Conservation (phyloP, 1,140 invertebrate genomes). For the Pinna nobilis region DNA sequence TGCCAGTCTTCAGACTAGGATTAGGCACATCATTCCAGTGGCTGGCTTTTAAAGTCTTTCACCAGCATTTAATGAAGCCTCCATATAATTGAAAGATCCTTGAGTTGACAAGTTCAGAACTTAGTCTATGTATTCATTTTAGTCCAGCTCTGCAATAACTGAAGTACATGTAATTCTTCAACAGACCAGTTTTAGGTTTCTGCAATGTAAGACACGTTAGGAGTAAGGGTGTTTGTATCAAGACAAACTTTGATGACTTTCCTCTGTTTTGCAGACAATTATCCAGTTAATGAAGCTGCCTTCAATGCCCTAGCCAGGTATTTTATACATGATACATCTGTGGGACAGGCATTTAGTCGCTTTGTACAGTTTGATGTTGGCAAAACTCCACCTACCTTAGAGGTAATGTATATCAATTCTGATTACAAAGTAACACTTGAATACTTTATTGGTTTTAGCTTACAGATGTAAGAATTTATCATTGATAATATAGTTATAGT, state of each 20-base stretch:
- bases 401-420: constrained; percentile 1
- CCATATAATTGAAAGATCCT: too few relatives aligned
- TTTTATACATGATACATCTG: constrained; percentile 33
- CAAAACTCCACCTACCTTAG: constrained; percentile 27
- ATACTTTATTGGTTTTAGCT: background rate
- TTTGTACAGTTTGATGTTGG: constrained; percentile 49
- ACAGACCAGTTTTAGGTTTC: too few relatives aligned
- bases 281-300: constrained; percentile 38
- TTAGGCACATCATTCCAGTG: too few relatives aligned
- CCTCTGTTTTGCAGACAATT: constrained; percentile 32
- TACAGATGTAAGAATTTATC: background rate
- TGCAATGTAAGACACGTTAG: too few relatives aligned
- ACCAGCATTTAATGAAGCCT: too few relatives aligned
- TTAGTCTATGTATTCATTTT: too few relatives aligned
- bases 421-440: background rate
- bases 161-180: too few relatives aligned
- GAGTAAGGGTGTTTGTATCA: too few relatives aligned
- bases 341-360: constrained; percentile 41
- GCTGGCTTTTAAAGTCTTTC: too few relatives aligned
- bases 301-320: constrained; percentile 36
- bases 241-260: background rate
- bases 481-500: background rate
- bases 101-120: too few relatives aligned
- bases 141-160: too few relatives aligned
- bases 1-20: too few relatives aligned